Evolutionary conservation across 2,888 invertebrate genomes (phyloP), one percentile per base, ranked within the genome.

Genomic region (Nyleta sp.): DNA sequence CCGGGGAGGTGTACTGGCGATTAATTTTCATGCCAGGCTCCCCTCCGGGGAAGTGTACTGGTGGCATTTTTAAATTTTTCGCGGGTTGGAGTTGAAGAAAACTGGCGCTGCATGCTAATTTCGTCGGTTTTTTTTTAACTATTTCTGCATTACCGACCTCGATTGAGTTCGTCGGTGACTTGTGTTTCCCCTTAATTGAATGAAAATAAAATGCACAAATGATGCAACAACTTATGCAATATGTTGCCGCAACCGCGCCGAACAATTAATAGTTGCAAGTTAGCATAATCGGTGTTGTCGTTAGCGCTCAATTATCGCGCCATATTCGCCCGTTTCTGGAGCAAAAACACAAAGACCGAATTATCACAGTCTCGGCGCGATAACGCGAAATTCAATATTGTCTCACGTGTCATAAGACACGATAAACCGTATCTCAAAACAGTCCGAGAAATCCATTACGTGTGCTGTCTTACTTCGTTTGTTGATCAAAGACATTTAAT

Each of bases 301-400:
- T 84, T 82, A 84, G 57, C 78, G 57, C 46, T 62, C 79, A 83
- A 83, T 84, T 85, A 83, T 70, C 81, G 60, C 70, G 48, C 74
- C 52, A 28, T 55, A 57, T 77, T 82, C 80, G 83, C 82, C 82
- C 81, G 78, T 65, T 71, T 76, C 64, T 73, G 40, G 15, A 60
- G 11, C 17, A 35, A 70, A 50, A 71, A 64, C 13, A 65, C 46
- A 52, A 76, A 76, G 64, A 33, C 62, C 48, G 35, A 71, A 72
- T 78, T 67, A 68, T 57, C 57, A 31, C 31, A 17, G 28, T 59
- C 35, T 50, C 40, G 2, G 1, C 13, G 35, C 17, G 64, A 72
- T 72, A 72, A 64, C 48, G 28, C 48, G 50, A 72, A 64, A 72
- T 72, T 48, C 64, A 72, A 64, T 72, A 72, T 72, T 60, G 46